A percentile compares a stretch with the other conserved stretches of the same genome.
Conservation (phyloP, 2,888 invertebrate species). For the Deroplatys truncata region DNA sequence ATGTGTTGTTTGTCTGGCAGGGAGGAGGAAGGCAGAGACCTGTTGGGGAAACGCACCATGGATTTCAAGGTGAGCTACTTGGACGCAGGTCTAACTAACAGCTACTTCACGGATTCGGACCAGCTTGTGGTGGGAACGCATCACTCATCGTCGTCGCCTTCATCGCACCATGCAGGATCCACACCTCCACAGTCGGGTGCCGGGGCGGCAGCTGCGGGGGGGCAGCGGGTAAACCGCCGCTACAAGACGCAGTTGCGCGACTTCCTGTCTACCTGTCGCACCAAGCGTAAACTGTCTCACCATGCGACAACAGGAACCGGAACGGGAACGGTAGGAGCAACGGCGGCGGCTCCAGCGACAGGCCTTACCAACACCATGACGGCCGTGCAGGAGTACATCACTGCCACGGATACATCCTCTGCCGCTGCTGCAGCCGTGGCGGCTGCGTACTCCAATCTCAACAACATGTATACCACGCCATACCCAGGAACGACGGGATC, state of each 20-base stretch:
- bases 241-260: slow-evolving; percentile 93
- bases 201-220: slow-evolving; percentile 43
- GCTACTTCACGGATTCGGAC: slow-evolving; percentile 84
- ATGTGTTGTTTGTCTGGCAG: slow-evolving; percentile 47
- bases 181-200: slow-evolving; percentile 46
- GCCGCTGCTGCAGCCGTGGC: slow-evolving; percentile 50
- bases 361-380: slow-evolving; percentile 27
- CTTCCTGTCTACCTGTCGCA: slow-evolving; percentile 87
- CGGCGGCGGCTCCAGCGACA: slow-evolving; percentile 37
- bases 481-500: slow-evolving; percentile 67
- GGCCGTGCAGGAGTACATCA: slow-evolving; percentile 29
- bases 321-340: not conserved
- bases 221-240: slow-evolving; percentile 75
- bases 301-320: not conserved
- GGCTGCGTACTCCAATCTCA: slow-evolving; percentile 49
- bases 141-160: slow-evolving; percentile 32
- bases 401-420: slow-evolving; percentile 39
- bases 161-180: slow-evolving; percentile 41
- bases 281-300: slow-evolving; percentile 61
- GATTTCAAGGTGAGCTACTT: slow-evolving; percentile 98
- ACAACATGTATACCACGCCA: slow-evolving; percentile 68
- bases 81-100: slow-evolving; percentile 87
- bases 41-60: slow-evolving; percentile 96
- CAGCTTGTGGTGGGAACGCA: slow-evolving; percentile 59
- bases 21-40: slow-evolving; percentile 97